phyloP scores from a whole-genome alignment of 2,113 vertebrate genomes.

The Peromyscus leucopus region DNA sequence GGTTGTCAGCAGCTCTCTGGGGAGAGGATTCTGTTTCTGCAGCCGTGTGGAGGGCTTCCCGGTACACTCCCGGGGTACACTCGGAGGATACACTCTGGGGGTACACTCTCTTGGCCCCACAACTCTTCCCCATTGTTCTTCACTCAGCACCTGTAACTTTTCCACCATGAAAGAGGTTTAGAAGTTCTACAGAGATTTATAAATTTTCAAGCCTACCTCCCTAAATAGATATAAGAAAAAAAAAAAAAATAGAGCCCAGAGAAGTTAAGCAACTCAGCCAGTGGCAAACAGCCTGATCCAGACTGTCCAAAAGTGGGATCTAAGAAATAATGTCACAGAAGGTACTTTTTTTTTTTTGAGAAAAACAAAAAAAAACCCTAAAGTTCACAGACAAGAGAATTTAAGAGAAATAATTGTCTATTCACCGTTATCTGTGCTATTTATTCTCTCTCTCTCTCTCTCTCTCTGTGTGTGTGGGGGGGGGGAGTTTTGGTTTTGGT shows the following conservation, averaged over 20 bases:
- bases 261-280: neutral
- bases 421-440: neutral
- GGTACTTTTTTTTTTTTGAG: neutral
- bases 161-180: neutral
- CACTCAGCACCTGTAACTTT: neutral
- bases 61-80: too few species aligned
- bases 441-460: neutral
- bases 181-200: neutral
- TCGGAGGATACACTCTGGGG: too few species aligned
- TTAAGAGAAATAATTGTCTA: neutral
- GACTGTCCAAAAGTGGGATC: neutral
- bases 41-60: rapidly evolving
- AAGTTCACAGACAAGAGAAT: neutral
- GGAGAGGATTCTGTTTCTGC: neutral
- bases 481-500: too few species aligned
- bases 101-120: rapidly evolving
- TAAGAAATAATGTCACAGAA: neutral
- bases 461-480: too few species aligned
- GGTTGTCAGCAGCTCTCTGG: neutral
- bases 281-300: neutral
- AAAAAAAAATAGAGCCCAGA: neutral
- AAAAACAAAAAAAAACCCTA: neutral
- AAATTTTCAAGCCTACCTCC: neutral
- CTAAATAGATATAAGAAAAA: neutral
- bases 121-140: neutral